phyloP scores from a whole-genome alignment of 2,888 invertebrate species.

The Amiota mariae region DNA sequence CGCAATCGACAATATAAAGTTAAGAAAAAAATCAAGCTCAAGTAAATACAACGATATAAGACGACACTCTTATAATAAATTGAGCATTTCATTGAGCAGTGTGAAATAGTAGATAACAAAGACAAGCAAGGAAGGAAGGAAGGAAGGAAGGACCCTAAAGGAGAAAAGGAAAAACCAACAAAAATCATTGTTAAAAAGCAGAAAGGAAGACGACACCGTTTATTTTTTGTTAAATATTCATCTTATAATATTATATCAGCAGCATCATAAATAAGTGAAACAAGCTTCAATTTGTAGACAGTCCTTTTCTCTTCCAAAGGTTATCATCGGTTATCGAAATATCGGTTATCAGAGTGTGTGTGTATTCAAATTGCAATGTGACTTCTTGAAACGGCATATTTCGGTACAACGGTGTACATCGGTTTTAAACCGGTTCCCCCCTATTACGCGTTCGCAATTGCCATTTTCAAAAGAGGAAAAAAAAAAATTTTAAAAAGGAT shows the following conservation, averaged over 20 bases:
- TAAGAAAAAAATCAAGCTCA: slow-evolving; percentile 73
- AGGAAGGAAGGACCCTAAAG: background rate
- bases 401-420: background rate
- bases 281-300: background rate
- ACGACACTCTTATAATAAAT: background rate
- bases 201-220: too few relatives aligned
- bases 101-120: background rate
- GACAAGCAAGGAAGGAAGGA: background rate
- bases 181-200: background rate
- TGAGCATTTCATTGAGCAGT: slow-evolving; percentile 3
- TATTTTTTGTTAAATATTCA: too few relatives aligned
- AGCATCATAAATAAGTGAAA: slow-evolving; percentile 24
- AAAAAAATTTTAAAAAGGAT: too few relatives aligned
- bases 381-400: slow-evolving; percentile 37
- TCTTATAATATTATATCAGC: too few relatives aligned
- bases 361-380: slow-evolving; percentile 45
- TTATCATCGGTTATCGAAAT: too few relatives aligned
- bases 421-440: slow-evolving; percentile 29
- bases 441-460: slow-evolving; percentile 25
- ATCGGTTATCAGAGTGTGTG: slow-evolving; percentile 20
- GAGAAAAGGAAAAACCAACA: slow-evolving; percentile 30
- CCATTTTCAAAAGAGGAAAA: background rate
- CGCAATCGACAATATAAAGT: slow-evolving; percentile 73
- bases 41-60: slow-evolving; percentile 45
- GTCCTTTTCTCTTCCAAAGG: background rate